Evolutionary conservation across 2,797 vertebrate genomes (phyloP).

Genomic region (Pipistrellus nathusii): DNA sequence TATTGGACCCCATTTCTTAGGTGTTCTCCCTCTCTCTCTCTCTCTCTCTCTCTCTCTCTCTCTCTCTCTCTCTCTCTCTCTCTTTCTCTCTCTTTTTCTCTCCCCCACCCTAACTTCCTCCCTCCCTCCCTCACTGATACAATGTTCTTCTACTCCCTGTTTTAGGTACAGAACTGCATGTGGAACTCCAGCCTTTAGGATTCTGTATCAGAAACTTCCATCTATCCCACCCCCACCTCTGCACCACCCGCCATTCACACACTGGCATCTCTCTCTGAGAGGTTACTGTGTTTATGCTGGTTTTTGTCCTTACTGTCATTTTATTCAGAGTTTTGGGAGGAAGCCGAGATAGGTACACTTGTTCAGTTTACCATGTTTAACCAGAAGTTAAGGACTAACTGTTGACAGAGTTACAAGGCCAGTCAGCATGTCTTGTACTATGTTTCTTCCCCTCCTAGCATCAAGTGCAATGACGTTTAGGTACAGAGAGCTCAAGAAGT

Average conservation of each 20-base stretch:
- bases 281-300: conserved; percentile 9
- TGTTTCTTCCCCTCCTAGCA: background rate
- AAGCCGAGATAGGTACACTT: conserved; percentile 33
- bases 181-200: background rate
- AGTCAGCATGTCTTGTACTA: background rate
- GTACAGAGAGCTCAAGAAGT: background rate
- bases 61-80: background rate
- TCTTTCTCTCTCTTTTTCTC: no score
- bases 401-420: conserved; percentile 54
- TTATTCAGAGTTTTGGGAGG: conserved; percentile 37
- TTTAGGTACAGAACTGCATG: background rate
- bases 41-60: background rate
- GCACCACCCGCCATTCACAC: background rate
- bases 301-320: conserved; percentile 28
- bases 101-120: no score
- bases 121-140: background rate
- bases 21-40: background rate
- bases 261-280: background rate
- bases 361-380: conserved; percentile 53
- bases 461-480: background rate
- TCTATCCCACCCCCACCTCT: background rate
- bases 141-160: background rate
- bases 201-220: conserved; percentile 21
- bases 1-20: background rate
- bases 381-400: conserved; percentile 34